phyloP scores from a whole-genome alignment of 2,888 invertebrate species.

The Melinaea menophilus region DNA sequence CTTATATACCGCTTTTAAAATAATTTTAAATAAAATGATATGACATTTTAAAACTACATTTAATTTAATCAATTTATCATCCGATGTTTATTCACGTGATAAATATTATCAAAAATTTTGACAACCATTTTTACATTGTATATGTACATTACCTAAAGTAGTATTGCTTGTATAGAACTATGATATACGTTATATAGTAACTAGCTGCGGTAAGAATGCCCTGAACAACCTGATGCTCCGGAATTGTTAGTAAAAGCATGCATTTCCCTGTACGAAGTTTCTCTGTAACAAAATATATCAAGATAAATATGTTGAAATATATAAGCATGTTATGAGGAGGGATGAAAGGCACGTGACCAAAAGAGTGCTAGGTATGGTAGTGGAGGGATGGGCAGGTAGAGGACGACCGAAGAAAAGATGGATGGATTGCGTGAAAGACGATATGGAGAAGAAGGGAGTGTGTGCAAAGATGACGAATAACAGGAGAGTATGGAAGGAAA shows the following conservation, averaged over 20 bases:
- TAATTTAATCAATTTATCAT: background rate
- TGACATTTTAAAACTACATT: slow-evolving; percentile 14
- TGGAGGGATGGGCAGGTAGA: no score
- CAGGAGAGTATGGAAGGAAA: no score
- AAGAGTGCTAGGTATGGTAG: no score
- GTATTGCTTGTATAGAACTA: slow-evolving; percentile 72
- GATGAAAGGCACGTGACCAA: no score
- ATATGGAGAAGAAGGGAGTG: no score
- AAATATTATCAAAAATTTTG: slow-evolving; percentile 45
- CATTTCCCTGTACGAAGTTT: slow-evolving; percentile 67
- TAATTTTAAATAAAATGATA: slow-evolving; percentile 11
- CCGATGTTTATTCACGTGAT: slow-evolving; percentile 34
- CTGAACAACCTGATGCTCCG: slow-evolving; percentile 70
- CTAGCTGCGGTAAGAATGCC: slow-evolving; percentile 69
- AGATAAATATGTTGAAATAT: no score
- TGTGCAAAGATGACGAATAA: no score
- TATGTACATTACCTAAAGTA: slow-evolving; percentile 64
- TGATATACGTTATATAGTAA: slow-evolving; percentile 54
- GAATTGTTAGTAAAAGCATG: slow-evolving; percentile 65
- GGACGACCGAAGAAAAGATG: no score
- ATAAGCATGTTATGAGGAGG: no score
- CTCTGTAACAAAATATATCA: slow-evolving; percentile 50
- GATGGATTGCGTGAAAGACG: no score
- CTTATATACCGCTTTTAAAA: slow-evolving; percentile 37
- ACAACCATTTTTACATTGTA: slow-evolving; percentile 50